A percentile compares a stretch with the other conserved stretches of the same genome.
Evolutionary conservation across 2,888 invertebrate species (phyloP).

Genomic region (Eupsilia transversa): DNA sequence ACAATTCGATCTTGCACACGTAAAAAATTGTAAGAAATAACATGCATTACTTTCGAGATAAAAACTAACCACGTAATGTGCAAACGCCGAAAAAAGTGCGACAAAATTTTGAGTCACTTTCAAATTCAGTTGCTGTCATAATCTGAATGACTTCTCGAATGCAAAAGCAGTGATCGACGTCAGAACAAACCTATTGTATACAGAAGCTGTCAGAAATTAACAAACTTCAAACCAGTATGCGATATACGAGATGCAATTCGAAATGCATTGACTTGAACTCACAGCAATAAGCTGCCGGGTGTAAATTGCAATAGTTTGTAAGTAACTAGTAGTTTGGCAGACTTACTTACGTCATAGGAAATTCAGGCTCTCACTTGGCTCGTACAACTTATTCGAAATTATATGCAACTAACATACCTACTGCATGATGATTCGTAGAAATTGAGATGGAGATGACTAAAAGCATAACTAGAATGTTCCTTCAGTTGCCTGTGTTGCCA

Average conservation of each 20-base stretch:
- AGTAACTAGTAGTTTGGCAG: constrained; percentile 41
- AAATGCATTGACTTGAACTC: constrained; percentile 55
- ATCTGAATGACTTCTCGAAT: neutral
- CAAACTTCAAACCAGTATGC: constrained; percentile 44
- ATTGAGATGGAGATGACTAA: neutral
- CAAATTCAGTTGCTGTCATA: neutral
- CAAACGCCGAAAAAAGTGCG: neutral
- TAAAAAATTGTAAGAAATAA: neutral
- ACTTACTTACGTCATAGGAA: constrained; percentile 42
- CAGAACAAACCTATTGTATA: constrained; percentile 13
- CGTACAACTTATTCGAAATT: constrained; percentile 22
- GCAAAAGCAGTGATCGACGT: neutral
- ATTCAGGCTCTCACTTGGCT: constrained; percentile 14
- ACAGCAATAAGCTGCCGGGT: constrained; percentile 50
- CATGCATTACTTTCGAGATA: neutral
- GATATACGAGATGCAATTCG: constrained; percentile 38
- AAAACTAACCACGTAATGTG: neutral
- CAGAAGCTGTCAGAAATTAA: constrained; percentile 31
- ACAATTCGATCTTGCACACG: no score
- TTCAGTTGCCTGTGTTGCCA: no score
- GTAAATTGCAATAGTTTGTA: constrained; percentile 61
- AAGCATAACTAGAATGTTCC: no score
- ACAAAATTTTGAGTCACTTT: neutral
- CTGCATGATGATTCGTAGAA: neutral
- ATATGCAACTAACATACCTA: neutral